Base-by-base conservation (phyloP, 2,888 invertebrate genomes). In the Venustoraphidia nigricollis region DNA sequence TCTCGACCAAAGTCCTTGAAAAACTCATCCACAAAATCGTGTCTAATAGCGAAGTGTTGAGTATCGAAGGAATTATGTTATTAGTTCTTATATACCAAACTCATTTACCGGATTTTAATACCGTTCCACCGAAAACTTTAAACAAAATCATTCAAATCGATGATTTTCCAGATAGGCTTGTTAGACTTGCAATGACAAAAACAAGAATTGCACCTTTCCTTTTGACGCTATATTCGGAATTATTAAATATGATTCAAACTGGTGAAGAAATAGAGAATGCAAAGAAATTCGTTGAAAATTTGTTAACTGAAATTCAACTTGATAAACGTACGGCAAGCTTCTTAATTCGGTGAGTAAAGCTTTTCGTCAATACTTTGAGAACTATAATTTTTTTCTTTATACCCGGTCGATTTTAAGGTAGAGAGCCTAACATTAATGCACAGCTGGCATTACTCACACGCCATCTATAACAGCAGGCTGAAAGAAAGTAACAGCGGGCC, bases 21-120 rank as follows among this genome's bases (percentile, higher is more conserved):
- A 69, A 70, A 44, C 61, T 81, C 1, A 70, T 84, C 52, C 67
- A 73, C 49, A 72, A 71, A 10, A 65, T 89, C 1, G 60, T 87
- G 1, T 67, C 74, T 36, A 79, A 68, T 8, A 66, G 66, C 36
- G 58, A 68, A 9, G 58, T 63, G n/a, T 68, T 90, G 43, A 68
- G 76, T 10, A 66, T 66, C 2, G 84, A 88, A 59, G 74, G 79
- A 0, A 65, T 80, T 9, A 63, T 83, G 38, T 65, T 87, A 10
- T 64, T 90, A 27, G 67, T 81, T n/a, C 70, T 83, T 54, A 68
- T 89, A 44, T 85, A 80, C 58, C 80, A 82, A 53, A 74, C 74
- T 10, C 85, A 88, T 48, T 60, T 63, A 10, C 59, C 64, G 50
- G 69, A 71, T 38, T 58, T 72, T 2, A 68, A 60, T 0, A 60